A percentile compares a stretch with the other conserved stretches of the same genome.
Evolutionary conservation across 2,888 invertebrate genomes (phyloP).

Genomic region (Melanostoma mellinum): DNA sequence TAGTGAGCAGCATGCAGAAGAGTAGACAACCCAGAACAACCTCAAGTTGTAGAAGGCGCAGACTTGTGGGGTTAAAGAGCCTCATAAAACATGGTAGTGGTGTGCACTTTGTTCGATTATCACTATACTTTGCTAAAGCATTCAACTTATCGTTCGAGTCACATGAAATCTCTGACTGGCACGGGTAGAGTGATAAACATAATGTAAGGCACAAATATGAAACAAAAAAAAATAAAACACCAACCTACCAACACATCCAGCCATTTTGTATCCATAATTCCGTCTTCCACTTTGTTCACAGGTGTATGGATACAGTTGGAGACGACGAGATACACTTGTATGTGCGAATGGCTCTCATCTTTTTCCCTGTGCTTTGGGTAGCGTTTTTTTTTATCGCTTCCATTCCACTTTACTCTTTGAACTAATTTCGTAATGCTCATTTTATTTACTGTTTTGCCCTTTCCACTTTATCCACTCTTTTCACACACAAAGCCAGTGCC

Average conservation of each 20-base stretch:
- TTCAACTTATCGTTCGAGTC: slow-evolving; percentile 52
- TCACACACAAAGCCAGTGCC: background rate
- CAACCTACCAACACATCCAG: slow-evolving; percentile 24
- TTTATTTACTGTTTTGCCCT: slow-evolving; percentile 67
- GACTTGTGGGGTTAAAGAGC: slow-evolving; percentile 54
- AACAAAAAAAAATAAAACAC: slow-evolving; percentile 7
- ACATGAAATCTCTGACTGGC: slow-evolving; percentile 33
- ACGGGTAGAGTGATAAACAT: slow-evolving; percentile 26
- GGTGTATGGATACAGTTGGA: slow-evolving; percentile 58
- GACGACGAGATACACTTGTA: slow-evolving; percentile 19
- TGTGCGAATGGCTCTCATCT: slow-evolving; percentile 34
- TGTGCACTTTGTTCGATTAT: slow-evolving; percentile 68
- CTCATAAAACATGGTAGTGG: slow-evolving; percentile 52
- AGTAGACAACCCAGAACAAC: slow-evolving; percentile 19
- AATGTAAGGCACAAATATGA: slow-evolving; percentile 32
- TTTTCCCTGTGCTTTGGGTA: slow-evolving; percentile 23
- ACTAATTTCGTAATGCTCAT: slow-evolving; percentile 71
- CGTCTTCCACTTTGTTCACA: slow-evolving; percentile 53
- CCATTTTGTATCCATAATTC: slow-evolving; percentile 36
- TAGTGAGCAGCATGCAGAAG: slow-evolving; percentile 38
- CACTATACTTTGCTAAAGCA: slow-evolving; percentile 45
- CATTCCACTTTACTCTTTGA: slow-evolving; percentile 66
- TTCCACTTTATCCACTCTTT: slow-evolving; percentile 38
- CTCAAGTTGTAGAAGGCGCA: slow-evolving; percentile 13
- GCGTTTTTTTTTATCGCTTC: slow-evolving; percentile 58